Evolutionary conservation across 2,113 vertebrate genomes (phyloP).

Genomic region (Todiramphus chloris): DNA sequence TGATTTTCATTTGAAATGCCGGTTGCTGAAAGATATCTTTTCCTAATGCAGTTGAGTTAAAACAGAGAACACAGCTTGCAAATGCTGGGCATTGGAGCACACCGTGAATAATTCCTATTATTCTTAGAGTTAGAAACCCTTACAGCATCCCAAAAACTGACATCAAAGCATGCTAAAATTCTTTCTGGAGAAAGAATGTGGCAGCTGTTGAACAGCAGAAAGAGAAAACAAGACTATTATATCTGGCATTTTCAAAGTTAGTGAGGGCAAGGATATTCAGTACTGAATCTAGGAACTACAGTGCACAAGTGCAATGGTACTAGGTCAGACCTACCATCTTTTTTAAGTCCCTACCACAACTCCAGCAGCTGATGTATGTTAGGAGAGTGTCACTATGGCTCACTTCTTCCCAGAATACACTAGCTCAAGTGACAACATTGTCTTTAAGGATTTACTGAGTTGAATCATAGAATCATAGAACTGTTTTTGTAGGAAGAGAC

Average conservation of each 20-base stretch:
- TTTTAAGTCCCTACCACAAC: background rate
- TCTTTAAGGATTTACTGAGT: background rate
- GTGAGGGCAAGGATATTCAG: background rate
- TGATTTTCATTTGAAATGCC: background rate
- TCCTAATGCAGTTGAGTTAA: background rate
- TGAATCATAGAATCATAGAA: background rate
- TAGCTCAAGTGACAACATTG: rapidly evolving
- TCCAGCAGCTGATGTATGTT: background rate
- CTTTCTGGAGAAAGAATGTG: background rate
- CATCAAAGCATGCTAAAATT: background rate
- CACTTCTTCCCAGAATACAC: background rate
- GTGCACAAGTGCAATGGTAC: rapidly evolving
- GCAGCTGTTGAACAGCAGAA: background rate
- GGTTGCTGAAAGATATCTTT: background rate
- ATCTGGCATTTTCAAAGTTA: background rate
- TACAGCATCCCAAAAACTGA: background rate
- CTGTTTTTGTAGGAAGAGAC: too few relatives aligned
- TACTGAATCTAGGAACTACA: background rate
- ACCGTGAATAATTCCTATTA: background rate
- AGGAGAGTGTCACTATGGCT: background rate
- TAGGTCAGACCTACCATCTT: background rate
- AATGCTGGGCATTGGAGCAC: background rate
- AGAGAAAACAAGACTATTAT: background rate
- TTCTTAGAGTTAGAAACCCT: background rate
- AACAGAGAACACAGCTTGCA: background rate